Percentiles rank a stretch among this genome's conserved stretches.
Conservation (phyloP, 2,797 vertebrate species). For the Premnoplex brunnescens region DNA sequence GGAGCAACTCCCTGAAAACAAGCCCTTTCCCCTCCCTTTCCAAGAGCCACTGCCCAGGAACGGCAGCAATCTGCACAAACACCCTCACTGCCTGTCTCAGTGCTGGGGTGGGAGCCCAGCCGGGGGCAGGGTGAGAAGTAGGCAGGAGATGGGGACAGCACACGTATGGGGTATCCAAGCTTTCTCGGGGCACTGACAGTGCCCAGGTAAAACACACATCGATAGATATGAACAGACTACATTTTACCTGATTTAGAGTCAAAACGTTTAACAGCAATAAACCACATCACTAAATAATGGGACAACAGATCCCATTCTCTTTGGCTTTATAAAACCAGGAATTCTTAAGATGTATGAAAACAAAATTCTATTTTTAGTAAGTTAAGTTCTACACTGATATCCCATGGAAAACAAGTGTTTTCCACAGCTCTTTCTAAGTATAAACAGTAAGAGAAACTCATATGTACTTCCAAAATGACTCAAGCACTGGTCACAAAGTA, state of each 20-base stretch:
- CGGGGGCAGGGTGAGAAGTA: rapidly evolving
- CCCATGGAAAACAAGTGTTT: background rate
- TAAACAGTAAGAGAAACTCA: background rate
- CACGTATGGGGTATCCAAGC: background rate
- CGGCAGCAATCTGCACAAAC: background rate
- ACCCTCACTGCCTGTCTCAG: background rate
- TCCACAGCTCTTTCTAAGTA: background rate
- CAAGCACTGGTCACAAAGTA: background rate
- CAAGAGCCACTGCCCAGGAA: background rate
- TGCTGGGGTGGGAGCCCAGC: background rate
- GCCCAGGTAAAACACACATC: background rate
- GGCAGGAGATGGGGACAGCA: background rate
- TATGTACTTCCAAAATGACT: background rate
- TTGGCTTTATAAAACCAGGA: background rate
- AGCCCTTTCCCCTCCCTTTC: rapidly evolving
- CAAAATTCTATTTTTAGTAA: background rate
- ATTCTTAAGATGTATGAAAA: background rate
- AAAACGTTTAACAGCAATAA: background rate
- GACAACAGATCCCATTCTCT: background rate
- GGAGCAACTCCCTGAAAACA: background rate
- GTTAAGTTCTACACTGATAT: background rate
- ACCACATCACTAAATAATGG: background rate
- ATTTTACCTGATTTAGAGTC: background rate
- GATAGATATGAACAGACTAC: background rate
- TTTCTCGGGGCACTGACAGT: background rate